These are phyloP conservation scores for Lepidochitona cinerea DNA, from an alignment of 2,888 invertebrate genomes.

Conservation along the genomic window DNA sequence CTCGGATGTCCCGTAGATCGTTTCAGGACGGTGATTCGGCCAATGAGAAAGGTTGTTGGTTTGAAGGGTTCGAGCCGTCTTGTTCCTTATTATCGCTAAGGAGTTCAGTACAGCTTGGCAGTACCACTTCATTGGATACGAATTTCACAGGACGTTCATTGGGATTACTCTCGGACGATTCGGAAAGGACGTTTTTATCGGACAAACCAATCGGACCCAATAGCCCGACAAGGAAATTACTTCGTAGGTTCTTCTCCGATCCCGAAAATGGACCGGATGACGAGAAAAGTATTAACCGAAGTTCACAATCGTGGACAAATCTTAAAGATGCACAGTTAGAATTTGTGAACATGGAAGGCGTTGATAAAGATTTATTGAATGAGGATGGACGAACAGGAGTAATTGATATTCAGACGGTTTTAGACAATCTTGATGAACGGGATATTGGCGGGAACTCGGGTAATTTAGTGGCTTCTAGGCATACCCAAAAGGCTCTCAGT, in stretches of 20 bases:
- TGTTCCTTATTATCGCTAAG: not conserved
- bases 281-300: not conserved
- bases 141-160: not conserved
- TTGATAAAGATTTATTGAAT: not conserved
- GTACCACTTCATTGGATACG: slow-evolving; percentile 4
- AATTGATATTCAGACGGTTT: not conserved
- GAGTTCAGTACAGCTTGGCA: not conserved
- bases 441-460: not conserved
- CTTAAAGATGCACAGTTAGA: not conserved
- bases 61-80: not conserved
- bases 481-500: not conserved
- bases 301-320: slow-evolving; percentile 4
- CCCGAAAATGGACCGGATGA: not conserved
- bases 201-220: not conserved
- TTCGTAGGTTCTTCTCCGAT: not conserved
- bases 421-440: too few relatives aligned
- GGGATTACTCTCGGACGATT: not conserved
- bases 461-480: not conserved
- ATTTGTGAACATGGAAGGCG: not conserved
- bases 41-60: not conserved
- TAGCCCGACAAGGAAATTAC: not conserved
- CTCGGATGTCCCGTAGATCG: not conserved
- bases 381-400: not conserved
- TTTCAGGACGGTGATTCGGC: not conserved
- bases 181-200: not conserved